Evolutionary conservation across 2,797 vertebrate species (phyloP).

Genomic region (Cryptoblepharus egeriae): DNA sequence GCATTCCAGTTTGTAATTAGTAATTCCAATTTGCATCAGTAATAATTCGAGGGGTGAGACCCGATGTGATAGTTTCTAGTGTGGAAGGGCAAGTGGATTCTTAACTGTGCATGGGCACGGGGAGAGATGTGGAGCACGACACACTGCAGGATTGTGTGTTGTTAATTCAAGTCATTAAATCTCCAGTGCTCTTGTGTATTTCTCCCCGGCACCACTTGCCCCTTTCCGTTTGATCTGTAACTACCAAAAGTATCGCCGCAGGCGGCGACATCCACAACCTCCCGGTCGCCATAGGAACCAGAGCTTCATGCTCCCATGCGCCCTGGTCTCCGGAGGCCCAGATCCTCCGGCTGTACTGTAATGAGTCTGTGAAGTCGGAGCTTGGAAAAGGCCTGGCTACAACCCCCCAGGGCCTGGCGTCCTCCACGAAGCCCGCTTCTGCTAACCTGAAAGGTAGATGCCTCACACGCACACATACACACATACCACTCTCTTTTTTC

Average conservation of each 20-base stretch:
- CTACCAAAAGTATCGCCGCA: slow-evolving; percentile 70
- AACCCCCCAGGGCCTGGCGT: slow-evolving; percentile 23
- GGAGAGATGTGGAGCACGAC: neutral
- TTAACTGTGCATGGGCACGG: neutral
- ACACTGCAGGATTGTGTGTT: slow-evolving; percentile 11
- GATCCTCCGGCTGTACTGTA: slow-evolving; percentile 65
- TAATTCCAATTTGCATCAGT: too few species aligned
- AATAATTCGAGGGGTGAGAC: too few species aligned
- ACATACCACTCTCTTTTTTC: neutral
- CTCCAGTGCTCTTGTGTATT: slow-evolving; percentile 28
- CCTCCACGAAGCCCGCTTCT: slow-evolving; percentile 3
- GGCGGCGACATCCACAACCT: slow-evolving; percentile 65
- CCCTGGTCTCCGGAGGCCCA: slow-evolving; percentile 52
- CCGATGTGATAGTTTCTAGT: neutral
- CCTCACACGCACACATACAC: too few species aligned
- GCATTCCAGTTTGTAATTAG: too few species aligned
- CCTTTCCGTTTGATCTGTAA: slow-evolving; percentile 62
- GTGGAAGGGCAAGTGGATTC: neutral
- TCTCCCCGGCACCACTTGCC: slow-evolving; percentile 49
- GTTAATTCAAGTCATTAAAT: slow-evolving; percentile 57
- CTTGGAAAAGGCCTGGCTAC: slow-evolving; percentile 28
- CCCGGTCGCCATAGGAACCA: slow-evolving; percentile 74
- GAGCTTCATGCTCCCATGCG: slow-evolving; percentile 33
- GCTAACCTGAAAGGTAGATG: slow-evolving; percentile 40
- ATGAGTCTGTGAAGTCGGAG: slow-evolving; percentile 53